These are phyloP conservation scores for Xiphophorus maculatus DNA, from an alignment of 2,113 vertebrate species.

Conservation along the genomic window DNA sequence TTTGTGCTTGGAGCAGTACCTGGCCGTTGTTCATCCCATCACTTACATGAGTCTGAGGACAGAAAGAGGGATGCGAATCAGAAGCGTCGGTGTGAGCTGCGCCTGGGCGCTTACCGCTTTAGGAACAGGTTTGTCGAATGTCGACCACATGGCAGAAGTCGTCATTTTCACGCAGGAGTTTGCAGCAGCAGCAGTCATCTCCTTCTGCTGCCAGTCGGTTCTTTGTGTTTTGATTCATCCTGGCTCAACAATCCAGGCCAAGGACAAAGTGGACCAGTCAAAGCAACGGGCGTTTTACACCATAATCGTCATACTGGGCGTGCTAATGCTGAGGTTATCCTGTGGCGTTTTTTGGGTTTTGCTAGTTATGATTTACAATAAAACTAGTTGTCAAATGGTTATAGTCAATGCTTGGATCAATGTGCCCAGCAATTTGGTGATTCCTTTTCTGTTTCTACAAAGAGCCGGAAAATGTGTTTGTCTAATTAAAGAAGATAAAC, in stretches of 20 bases:
- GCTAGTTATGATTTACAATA: no score
- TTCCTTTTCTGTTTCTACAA: constrained; percentile 1
- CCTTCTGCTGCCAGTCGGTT: background rate
- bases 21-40: constrained; percentile 3
- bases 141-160: no score
- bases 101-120: background rate
- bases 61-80: background rate
- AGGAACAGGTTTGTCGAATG: no score
- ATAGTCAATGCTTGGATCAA: background rate
- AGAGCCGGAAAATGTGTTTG: background rate
- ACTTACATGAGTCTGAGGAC: background rate
- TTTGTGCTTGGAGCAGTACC: background rate
- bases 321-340: background rate
- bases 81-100: background rate
- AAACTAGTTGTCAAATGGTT: no score
- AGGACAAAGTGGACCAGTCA: background rate
- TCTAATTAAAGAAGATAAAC: no score
- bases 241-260: background rate
- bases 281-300: background rate
- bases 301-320: background rate
- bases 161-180: background rate
- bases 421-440: background rate
- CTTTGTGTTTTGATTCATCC: background rate
- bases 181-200: background rate
- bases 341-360: no score